Evolutionary conservation across 2,888 invertebrate genomes (phyloP).

Genomic region (Blastobasis adustella): DNA sequence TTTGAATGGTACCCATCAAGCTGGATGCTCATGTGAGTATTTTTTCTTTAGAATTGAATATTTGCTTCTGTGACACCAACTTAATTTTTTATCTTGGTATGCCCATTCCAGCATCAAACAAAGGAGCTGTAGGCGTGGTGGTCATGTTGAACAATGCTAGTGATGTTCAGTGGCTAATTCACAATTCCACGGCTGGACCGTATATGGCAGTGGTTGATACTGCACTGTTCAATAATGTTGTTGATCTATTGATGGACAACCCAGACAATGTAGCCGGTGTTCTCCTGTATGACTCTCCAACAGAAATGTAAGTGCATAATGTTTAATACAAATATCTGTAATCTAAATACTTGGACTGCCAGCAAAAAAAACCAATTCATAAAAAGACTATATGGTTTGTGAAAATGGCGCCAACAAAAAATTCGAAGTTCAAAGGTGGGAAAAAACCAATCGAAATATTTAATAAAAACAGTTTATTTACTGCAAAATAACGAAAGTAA

Average conservation of each 20-base stretch:
- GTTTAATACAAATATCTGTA: no score
- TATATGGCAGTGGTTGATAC: conserved; percentile 85
- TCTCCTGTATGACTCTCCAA: conserved; percentile 73
- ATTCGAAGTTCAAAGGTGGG: no score
- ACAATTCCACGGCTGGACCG: conserved; percentile 83
- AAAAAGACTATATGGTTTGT: no score
- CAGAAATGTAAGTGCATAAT: conserved; percentile 33
- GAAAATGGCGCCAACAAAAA: no score
- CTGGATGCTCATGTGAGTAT: conserved; percentile 93
- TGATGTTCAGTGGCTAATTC: conserved; percentile 85
- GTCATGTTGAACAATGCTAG: conserved; percentile 78
- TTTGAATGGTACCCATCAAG: conserved; percentile 95
- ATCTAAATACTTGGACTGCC: no score
- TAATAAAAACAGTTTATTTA: no score
- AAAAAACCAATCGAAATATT: no score
- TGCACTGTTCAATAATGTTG: conserved; percentile 73
- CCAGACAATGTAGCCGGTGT: conserved; percentile 79
- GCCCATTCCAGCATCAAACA: conserved; percentile 76
- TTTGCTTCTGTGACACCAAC: background rate
- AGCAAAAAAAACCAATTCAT: no score
- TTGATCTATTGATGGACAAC: conserved; percentile 68
- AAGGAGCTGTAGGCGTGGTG: conserved; percentile 90
- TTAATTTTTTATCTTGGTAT: background rate
- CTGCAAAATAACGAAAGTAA: no score
- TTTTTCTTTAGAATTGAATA: background rate